Conservation (phyloP, 92 coral and sea anemone genomes). For the Epizoanthus scotinus region DNA sequence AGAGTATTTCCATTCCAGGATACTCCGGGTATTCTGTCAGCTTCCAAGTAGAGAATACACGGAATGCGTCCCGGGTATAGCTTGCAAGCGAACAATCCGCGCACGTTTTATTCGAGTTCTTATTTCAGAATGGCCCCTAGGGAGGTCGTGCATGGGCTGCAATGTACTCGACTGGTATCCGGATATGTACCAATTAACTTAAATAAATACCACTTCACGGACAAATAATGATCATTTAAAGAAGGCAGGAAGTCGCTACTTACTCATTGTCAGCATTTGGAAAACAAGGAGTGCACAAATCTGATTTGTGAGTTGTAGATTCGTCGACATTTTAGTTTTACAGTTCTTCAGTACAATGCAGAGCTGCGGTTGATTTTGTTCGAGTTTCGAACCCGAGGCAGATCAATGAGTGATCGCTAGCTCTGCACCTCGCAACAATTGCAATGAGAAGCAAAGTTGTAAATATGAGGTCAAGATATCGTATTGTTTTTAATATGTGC, state of each 20-base stretch:
- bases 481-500: neutral
- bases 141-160: too few relatives aligned
- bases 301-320: neutral
- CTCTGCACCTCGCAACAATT: neutral
- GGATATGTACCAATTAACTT: neutral
- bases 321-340: neutral
- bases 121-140: too few relatives aligned
- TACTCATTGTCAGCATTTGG: constrained; percentile 25
- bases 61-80: too few relatives aligned
- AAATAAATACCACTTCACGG: neutral
- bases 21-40: too few relatives aligned
- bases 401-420: too few relatives aligned
- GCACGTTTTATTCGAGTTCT: too few relatives aligned
- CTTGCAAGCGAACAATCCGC: too few relatives aligned
- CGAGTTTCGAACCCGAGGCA: neutral
- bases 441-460: neutral
- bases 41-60: too few relatives aligned
- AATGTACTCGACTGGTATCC: neutral
- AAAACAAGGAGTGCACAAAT: neutral
- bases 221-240: neutral
- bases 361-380: neutral
- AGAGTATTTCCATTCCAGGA: too few relatives aligned
- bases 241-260: neutral
- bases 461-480: neutral
- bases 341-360: neutral